phyloP scores from a whole-genome alignment of 2,113 vertebrate species.

The Eublepharis macularius region DNA sequence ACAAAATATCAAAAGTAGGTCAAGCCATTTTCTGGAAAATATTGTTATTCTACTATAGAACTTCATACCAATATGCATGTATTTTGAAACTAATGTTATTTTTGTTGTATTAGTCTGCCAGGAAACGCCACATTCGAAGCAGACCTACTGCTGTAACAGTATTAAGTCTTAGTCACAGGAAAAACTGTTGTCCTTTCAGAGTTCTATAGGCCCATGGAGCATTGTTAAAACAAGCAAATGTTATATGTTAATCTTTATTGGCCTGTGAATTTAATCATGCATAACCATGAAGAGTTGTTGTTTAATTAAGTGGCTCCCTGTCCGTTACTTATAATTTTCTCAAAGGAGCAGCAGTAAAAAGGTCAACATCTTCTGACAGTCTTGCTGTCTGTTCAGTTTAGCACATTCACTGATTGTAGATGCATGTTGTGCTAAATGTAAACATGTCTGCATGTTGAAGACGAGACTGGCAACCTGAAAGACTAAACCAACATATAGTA shows the following conservation, averaged over 20 bases:
- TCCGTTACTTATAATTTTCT: conserved; percentile 69
- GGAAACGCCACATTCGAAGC: conserved; percentile 11
- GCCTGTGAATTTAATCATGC: conserved; percentile 68
- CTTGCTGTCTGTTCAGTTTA: conserved; percentile 58
- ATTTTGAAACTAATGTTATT: not conserved
- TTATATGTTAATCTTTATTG: conserved; percentile 72
- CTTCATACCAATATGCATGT: not conserved
- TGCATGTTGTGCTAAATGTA: conserved; percentile 26
- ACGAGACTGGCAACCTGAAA: not conserved
- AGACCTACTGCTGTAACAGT: conserved; percentile 7
- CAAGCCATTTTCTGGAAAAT: not conserved
- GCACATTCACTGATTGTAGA: conserved; percentile 28
- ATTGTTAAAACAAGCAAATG: conserved; percentile 66
- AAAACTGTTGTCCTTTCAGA: conserved; percentile 41
- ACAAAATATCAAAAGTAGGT: conserved; percentile 8
- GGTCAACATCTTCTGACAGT: conserved; percentile 46
- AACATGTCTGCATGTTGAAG: conserved; percentile 19
- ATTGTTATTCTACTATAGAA: not conserved
- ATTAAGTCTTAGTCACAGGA: conserved; percentile 12
- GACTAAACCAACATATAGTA: not conserved
- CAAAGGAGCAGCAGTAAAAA: conserved; percentile 56
- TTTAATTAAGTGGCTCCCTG: conserved; percentile 70
- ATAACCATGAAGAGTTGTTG: conserved; percentile 64
- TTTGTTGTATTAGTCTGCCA: not conserved
- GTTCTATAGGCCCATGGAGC: conserved; percentile 41